A percentile compares a stretch with the other conserved stretches of the same genome.
These are phyloP conservation scores for Armadillidium nasatum DNA, from an alignment of 1,140 invertebrate genomes.

Conservation along the genomic window DNA sequence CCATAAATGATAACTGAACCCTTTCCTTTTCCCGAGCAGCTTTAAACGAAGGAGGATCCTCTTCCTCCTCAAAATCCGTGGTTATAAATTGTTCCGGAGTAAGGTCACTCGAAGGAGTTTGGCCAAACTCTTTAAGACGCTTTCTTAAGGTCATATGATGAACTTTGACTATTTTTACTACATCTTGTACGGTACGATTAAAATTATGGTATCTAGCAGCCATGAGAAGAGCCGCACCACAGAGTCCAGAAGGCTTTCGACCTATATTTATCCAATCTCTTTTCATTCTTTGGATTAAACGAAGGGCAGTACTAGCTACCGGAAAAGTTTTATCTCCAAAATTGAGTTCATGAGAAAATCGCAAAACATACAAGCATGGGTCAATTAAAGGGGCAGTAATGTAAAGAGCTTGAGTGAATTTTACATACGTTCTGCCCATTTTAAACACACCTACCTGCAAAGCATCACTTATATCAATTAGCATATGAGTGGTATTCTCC, in stretches of 20 bases:
- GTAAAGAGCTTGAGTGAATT: constrained; percentile 78
- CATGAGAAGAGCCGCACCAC: constrained; percentile 68
- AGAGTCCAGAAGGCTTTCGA: constrained; percentile 88
- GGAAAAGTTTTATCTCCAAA: constrained; percentile 90
- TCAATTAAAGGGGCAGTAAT: constrained; percentile 87
- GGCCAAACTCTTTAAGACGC: constrained; percentile 88
- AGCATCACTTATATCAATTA: constrained; percentile 96
- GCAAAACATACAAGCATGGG: constrained; percentile 46
- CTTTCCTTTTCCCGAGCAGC: constrained; percentile 79
- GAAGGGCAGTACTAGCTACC: constrained; percentile 88
- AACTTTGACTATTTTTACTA: constrained; percentile 93
- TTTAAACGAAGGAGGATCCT: constrained; percentile 92
- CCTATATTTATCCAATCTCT: constrained; percentile 95
- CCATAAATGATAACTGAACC: constrained; percentile 48
- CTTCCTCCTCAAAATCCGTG: constrained; percentile 92
- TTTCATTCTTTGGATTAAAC: constrained; percentile 95
- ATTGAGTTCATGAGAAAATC: constrained; percentile 86
- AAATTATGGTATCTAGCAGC: constrained; percentile 89
- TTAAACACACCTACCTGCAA: constrained; percentile 94
- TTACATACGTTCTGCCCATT: constrained; percentile 85
- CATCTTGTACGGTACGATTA: constrained; percentile 75
- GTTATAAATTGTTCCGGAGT: constrained; percentile 96
- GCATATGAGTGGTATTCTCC: constrained; percentile 86
- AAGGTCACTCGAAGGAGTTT: constrained; percentile 82
- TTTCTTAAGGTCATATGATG: constrained; percentile 90